Evolutionary conservation across 2,113 vertebrate species (phyloP), one percentile per base, ranked within the genome.

Genomic region (Bombycilla garrulus): DNA sequence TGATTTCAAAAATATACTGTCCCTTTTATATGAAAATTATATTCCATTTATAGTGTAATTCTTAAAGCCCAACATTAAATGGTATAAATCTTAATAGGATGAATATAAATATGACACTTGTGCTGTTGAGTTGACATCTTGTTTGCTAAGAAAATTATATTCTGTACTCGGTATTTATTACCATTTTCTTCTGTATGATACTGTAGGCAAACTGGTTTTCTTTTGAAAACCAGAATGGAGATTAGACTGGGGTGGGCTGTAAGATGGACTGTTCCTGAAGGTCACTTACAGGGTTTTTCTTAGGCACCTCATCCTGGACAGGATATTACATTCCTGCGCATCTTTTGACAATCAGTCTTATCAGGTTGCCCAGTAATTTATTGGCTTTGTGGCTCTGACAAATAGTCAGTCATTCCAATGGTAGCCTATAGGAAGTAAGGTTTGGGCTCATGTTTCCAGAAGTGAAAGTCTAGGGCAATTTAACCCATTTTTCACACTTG

Each of bases 11-110:
- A 97, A 96, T 96, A 97, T 91, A 92, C 93, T 82, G 93, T 72
- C 72, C 93, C 91, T 96, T 97, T 96, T 95, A 92, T 92, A 91
- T 62, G 40, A 97, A 97, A 95, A 98, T 94, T 88, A 92, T 91
- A 94, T 96, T 96, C 95, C 89, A n/a, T 98, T 98, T 97, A 96
- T 97, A 84, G 87, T 85, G 84, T 54, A 88, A 94, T 97, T 96
- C 92, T 95, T 97, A 94, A 96, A 95, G 54, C 92, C 91, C 92
- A 90, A 45, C 90, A 95, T 97, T 98, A 96, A 97, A 92, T 81
- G 71, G 82, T 93, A 96, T 97, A 97, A 97, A 94, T 97, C 97
- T 97, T 97, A 97, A 97, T 97, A 97, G 96, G 97, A 96, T 67
- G 77, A 96, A 96, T 93, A 81, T 93, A 97, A 97, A 98, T 96